Evolutionary conservation across 2,888 invertebrate species (phyloP), one percentile per base, ranked within the genome.

Genomic region (Eristalinus sepulchralis): DNA sequence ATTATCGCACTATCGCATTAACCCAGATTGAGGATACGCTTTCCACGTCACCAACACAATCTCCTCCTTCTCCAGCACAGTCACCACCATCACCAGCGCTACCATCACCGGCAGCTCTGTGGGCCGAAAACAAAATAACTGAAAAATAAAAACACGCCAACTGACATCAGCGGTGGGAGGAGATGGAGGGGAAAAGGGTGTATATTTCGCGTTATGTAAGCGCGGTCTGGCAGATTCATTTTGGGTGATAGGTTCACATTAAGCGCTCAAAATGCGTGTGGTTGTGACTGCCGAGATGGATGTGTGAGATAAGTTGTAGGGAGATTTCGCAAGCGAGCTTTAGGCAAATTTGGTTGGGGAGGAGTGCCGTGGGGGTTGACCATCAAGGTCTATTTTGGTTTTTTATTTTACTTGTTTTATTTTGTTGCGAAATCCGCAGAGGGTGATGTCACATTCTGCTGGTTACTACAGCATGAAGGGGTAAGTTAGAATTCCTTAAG

Each of bases 1-100:
- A 86, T 86, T 86, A 86, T 86, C 83, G 78, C 86, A 82, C 86
- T 83, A 86, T 86, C 83, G 78, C 86, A 86, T 86, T 86, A 86
- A 86, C 86, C 86, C 78, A 86, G 82, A 83, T 86, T 47, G 78
- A 67, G 57, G 64, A 67, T 60, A 57, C 39, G 39, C 39, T 39
- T 39, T 39, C 77, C 73, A 78, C 82, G 27, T 85, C 73, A 82
- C 64, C 85, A 73, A 33, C 34, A 27, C 27, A 3, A 55, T 33
- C 64, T 20, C 27, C 72, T 39, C 64, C 79, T n/a, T 85, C 72
- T 85, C 64, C 85, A 72, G 33, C 34, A n/a, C n/a, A n/a, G 55
- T 31, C 63, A 24, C 27, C 72, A 62, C 36, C 72, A 17, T 62
- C 64, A 71, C 63, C 66, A 70, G 39, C 39, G 64, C 70, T n/a